These are phyloP conservation scores for Atractosteus spatula DNA, from an alignment of 2,113 vertebrate species.

Conservation along the genomic window DNA sequence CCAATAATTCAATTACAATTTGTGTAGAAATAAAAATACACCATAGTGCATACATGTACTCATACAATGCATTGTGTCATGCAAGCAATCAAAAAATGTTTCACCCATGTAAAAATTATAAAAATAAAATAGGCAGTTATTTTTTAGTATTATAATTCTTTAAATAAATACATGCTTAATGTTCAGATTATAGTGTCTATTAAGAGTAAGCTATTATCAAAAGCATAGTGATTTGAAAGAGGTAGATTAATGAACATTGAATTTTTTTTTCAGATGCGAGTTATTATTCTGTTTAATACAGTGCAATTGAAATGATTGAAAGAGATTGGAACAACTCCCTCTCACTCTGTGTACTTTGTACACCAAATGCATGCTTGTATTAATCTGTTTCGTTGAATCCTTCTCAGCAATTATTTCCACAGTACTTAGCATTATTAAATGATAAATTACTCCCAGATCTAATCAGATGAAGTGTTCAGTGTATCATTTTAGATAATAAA, in stretches of 20 bases:
- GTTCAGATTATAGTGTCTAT: too few relatives aligned
- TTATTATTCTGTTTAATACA: background rate
- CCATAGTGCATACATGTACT: too few relatives aligned
- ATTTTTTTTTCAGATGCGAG: background rate
- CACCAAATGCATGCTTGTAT: conserved; percentile 6
- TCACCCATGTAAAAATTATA: too few relatives aligned
- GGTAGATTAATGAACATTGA: background rate
- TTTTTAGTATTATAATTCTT: too few relatives aligned
- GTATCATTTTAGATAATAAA: conserved; percentile 56
- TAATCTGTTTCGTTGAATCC: conserved; percentile 31
- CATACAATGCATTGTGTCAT: too few relatives aligned
- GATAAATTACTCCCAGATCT: conserved; percentile 60
- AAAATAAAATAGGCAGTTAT: too few relatives aligned
- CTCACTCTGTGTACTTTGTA: background rate
- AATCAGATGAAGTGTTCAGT: conserved; percentile 65
- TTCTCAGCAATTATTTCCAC: conserved; percentile 38
- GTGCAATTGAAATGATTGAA: background rate
- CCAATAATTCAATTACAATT: too few relatives aligned
- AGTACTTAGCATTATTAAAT: conserved; percentile 63
- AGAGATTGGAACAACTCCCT: background rate
- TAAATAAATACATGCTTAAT: too few relatives aligned
- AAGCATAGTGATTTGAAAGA: background rate
- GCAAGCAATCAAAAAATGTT: too few relatives aligned
- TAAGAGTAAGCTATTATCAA: too few relatives aligned
- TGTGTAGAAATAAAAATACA: too few relatives aligned